Conservation (phyloP, 2,888 invertebrate species). For the Aphidoletes aphidimyza region DNA sequence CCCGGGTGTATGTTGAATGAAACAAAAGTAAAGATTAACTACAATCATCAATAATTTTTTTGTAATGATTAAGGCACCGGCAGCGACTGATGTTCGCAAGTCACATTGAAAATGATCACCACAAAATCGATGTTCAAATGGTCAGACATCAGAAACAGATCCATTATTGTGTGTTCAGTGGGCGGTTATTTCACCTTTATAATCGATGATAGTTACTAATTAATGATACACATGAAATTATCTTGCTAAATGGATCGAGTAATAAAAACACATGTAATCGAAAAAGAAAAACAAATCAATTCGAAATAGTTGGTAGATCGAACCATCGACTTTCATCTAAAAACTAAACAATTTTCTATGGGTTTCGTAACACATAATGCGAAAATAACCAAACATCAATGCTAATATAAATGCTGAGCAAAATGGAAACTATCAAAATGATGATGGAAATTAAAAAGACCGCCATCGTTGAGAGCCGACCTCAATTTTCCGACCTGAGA, state of each 20-base stretch:
- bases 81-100: not conserved
- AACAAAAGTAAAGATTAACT: slow-evolving; percentile 38
- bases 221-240: slow-evolving; percentile 31
- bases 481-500: slow-evolving; percentile 1
- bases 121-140: not conserved
- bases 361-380: slow-evolving; percentile 15
- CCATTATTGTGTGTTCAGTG: not conserved
- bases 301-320: not conserved
- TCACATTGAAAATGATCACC: slow-evolving; percentile 16
- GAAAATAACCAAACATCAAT: not conserved
- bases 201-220: slow-evolving; percentile 30
- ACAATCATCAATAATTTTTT: not conserved
- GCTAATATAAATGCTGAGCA: not conserved
- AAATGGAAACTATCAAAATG: not conserved
- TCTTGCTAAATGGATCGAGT: slow-evolving; percentile 1
- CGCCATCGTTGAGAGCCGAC: not conserved
- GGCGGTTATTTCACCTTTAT: slow-evolving; percentile 21
- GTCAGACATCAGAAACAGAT: not conserved
- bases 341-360: not conserved
- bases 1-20: too few species aligned
- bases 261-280: not conserved
- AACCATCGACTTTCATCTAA: not conserved
- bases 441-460: not conserved
- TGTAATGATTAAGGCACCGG: not conserved
- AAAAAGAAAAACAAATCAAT: too few species aligned